phyloP scores from a whole-genome alignment of 2,797 vertebrate genomes.

The Peromyscus melanophrys region DNA sequence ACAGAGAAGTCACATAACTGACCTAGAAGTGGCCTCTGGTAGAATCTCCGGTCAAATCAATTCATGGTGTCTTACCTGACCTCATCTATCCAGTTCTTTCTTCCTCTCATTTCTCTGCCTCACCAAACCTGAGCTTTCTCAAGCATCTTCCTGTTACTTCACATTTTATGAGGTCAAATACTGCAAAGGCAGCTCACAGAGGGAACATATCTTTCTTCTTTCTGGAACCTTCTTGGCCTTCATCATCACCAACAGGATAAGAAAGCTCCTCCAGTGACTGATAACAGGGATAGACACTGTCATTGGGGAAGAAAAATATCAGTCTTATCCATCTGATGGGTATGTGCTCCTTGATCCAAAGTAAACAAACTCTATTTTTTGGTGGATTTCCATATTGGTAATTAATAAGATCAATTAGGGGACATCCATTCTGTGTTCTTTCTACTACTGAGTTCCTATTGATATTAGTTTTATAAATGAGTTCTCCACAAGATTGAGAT shows the following conservation, averaged over 20 bases:
- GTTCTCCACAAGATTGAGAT: background rate
- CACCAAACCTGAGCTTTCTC: background rate
- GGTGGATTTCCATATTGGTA: background rate
- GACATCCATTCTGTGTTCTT: background rate
- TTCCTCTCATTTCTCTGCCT: accelerated
- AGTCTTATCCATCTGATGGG: background rate
- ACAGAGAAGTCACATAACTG: background rate
- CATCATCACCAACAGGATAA: background rate
- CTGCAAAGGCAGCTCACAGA: background rate
- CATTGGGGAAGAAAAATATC: background rate
- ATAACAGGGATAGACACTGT: background rate
- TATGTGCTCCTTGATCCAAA: background rate
- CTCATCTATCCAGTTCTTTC: background rate
- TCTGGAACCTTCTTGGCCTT: background rate
- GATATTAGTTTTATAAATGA: background rate
- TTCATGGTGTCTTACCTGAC: background rate
- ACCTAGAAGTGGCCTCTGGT: background rate
- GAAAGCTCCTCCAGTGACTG: background rate
- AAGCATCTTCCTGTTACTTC: background rate
- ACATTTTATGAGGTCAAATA: background rate
- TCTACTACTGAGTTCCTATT: background rate
- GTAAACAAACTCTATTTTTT: background rate
- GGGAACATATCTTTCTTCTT: background rate
- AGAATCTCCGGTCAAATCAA: background rate
- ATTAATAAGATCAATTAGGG: background rate